Conservation (phyloP, 2,888 invertebrate genomes). For the Oconnorella tubifera region DNA sequence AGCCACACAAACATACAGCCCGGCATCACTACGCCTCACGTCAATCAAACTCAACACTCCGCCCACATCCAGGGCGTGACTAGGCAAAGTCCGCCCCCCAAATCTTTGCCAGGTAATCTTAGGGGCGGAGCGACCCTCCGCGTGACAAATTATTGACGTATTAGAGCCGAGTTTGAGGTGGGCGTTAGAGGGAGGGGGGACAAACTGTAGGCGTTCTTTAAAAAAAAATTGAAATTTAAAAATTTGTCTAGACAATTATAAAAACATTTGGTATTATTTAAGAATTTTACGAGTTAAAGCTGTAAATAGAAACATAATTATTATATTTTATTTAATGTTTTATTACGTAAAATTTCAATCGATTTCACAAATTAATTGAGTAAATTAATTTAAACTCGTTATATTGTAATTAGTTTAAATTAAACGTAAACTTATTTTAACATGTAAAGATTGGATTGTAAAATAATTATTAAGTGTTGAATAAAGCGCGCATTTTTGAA, state of each 20-base stretch:
- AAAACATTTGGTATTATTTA: too few species aligned
- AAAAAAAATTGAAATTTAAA: not conserved
- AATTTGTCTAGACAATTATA: too few species aligned
- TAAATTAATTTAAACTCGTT: too few species aligned
- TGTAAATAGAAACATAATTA: too few species aligned
- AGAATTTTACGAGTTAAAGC: too few species aligned
- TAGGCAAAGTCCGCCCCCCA: not conserved
- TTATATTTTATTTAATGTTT: too few species aligned
- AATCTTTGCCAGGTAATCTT: constrained; percentile 5
- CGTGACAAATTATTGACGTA: not conserved
- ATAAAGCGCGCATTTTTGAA: too few species aligned
- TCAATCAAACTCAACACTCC: constrained; percentile 4
- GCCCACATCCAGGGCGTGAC: constrained; percentile 4
- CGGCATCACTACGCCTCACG: constrained; percentile 13
- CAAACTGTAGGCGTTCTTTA: constrained; percentile 15
- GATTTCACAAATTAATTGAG: not conserved
- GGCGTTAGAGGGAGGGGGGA: not conserved
- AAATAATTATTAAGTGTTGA: too few species aligned
- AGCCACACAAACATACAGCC: constrained; percentile 12
- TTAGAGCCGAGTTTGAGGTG: constrained; percentile 10
- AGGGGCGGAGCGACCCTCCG: constrained; percentile 6
- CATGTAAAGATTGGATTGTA: too few species aligned
- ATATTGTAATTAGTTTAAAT: too few species aligned
- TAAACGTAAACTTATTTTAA: too few species aligned
- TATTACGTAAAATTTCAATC: too few species aligned